phyloP scores from a whole-genome alignment of 2,113 vertebrate species.

The Chelonoidis abingdonii region DNA sequence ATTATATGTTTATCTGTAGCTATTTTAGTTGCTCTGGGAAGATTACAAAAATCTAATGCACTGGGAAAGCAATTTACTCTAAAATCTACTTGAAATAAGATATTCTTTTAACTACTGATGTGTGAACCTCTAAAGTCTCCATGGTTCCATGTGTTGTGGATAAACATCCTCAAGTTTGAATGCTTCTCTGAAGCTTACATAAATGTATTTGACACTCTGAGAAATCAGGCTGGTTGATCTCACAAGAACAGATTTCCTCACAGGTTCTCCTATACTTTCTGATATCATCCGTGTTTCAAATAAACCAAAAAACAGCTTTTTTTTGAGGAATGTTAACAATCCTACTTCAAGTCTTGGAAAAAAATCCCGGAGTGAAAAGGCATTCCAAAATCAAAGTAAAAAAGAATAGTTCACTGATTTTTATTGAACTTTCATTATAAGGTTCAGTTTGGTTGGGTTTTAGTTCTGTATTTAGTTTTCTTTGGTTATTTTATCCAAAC shows the following conservation, averaged over 20 bases:
- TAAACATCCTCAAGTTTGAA: neutral
- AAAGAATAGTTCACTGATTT: neutral
- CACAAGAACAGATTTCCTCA: neutral
- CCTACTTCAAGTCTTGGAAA: neutral
- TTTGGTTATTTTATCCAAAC: neutral
- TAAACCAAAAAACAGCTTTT: neutral
- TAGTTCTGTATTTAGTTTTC: neutral
- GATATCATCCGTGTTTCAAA: neutral
- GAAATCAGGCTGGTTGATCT: neutral
- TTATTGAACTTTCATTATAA: neutral
- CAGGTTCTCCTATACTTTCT: neutral
- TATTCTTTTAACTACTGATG: neutral
- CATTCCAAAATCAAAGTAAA: neutral
- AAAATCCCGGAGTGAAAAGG: neutral
- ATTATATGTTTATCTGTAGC: neutral
- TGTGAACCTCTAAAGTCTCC: neutral
- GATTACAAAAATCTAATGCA: neutral
- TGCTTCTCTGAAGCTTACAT: constrained; percentile 5
- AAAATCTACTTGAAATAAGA: constrained; percentile 6
- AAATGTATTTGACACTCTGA: neutral
- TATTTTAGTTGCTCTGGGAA: neutral
- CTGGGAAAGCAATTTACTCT: neutral
- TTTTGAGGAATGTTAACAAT: neutral
- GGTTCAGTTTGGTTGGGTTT: neutral
- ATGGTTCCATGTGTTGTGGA: neutral